Conservation (phyloP, 2,888 invertebrate genomes). For the Amphiduros pacificus region DNA sequence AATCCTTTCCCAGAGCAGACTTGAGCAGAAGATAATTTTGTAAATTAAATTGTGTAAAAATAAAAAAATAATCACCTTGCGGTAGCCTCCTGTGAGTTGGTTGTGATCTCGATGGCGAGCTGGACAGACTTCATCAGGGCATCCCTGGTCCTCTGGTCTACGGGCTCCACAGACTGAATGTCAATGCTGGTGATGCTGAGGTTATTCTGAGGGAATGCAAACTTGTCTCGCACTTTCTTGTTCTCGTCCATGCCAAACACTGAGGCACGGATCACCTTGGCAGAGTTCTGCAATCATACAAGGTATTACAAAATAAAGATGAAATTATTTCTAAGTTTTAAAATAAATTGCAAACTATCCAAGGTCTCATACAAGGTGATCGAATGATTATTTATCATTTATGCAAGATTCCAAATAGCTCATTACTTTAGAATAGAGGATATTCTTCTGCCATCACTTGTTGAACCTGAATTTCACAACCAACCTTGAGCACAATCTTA, state of each 20-base stretch:
- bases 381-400: no score
- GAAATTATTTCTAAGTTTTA: neutral
- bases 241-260: slow-evolving; percentile 63
- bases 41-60: no score
- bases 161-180: slow-evolving; percentile 64
- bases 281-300: slow-evolving; percentile 59
- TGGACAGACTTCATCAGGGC: slow-evolving; percentile 63
- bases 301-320: neutral
- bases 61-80: slow-evolving; percentile 51
- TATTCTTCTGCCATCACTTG: no score
- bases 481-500: no score
- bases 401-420: no score
- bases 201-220: slow-evolving; percentile 61
- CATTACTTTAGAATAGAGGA: no score
- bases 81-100: slow-evolving; percentile 63
- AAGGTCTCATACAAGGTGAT: no score
- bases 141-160: slow-evolving; percentile 63
- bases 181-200: slow-evolving; percentile 62
- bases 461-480: no score
- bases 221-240: slow-evolving; percentile 57
- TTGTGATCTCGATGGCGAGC: slow-evolving; percentile 64
- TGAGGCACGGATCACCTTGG: slow-evolving; percentile 61
- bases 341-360: neutral
- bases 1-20: no score
- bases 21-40: no score